Evolutionary conservation across 2,888 invertebrate species (phyloP).

Genomic region (Microctonus brassicae): DNA sequence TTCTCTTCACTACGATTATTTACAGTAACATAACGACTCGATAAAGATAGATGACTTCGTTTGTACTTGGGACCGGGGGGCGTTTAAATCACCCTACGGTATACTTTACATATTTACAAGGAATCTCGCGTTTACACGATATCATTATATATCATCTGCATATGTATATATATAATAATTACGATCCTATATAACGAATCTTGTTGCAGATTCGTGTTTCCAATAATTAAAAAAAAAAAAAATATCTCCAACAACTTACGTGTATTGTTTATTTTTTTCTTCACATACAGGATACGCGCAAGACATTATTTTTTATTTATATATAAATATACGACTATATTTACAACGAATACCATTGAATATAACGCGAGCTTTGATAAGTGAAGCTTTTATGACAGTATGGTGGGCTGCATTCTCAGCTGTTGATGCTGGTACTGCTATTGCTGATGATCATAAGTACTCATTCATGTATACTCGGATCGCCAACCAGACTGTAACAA

Average conservation of each 20-base stretch:
- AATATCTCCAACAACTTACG: constrained; percentile 11
- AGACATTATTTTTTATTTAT: constrained; percentile 42
- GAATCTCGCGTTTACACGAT: constrained; percentile 37
- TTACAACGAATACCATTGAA: constrained; percentile 39
- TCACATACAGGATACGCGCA: constrained; percentile 39
- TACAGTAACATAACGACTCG: constrained; percentile 64
- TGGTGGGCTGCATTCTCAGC: constrained; percentile 65
- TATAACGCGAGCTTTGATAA: constrained; percentile 28
- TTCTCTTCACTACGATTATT: constrained; percentile 47
- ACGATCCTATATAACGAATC: constrained; percentile 37
- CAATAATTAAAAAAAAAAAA: constrained; percentile 17
- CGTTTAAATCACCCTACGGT: constrained; percentile 62
- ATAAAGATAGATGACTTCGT: constrained; percentile 66
- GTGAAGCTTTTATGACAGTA: constrained; percentile 51
- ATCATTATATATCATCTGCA: constrained; percentile 28
- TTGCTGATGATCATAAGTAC: constrained; percentile 69
- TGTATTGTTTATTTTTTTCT: constrained; percentile 34
- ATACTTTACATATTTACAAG: constrained; percentile 64
- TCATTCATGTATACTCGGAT: constrained; percentile 93
- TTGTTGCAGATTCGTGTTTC: neutral
- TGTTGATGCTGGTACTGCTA: constrained; percentile 44
- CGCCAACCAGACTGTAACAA: constrained; percentile 89
- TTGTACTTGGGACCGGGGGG: constrained; percentile 69
- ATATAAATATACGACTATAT: constrained; percentile 44
- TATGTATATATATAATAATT: constrained; percentile 24